Percentiles rank a stretch among this genome's conserved stretches.
Evolutionary conservation across 2,888 invertebrate species (phyloP).

Genomic region (Alloplasta piceator): DNA sequence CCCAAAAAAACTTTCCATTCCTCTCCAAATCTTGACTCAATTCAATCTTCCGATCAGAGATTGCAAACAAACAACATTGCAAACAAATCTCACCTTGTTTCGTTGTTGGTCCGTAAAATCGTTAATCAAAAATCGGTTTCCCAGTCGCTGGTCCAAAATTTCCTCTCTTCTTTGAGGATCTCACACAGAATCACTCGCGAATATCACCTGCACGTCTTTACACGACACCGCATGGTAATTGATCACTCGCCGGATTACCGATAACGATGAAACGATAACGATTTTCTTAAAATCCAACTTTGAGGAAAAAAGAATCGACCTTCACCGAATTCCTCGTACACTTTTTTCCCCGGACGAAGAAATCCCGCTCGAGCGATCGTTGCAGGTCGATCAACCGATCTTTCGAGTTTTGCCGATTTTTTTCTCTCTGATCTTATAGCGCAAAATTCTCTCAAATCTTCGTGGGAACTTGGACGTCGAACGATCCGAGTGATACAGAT

Average conservation of each 20-base stretch:
- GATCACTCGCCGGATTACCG: conserved; percentile 37
- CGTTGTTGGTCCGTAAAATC: conserved; percentile 8
- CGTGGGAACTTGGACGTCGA: neutral
- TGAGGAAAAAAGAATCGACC: neutral
- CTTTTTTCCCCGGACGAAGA: neutral
- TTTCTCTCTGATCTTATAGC: neutral
- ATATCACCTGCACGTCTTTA: conserved; percentile 64
- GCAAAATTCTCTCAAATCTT: neutral
- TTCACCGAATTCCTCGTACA: neutral
- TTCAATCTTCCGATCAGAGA: neutral
- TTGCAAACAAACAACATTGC: neutral
- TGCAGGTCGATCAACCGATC: conserved; percentile 11
- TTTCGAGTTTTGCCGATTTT: conserved; percentile 3
- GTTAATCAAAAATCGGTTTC: conserved; percentile 43
- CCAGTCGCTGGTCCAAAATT: neutral
- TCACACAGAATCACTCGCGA: neutral
- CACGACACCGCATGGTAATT: conserved; percentile 59
- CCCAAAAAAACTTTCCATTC: neutral
- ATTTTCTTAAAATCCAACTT: neutral
- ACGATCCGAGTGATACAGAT: conserved; percentile 18
- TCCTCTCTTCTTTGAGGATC: too few relatives aligned
- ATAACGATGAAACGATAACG: conserved; percentile 18
- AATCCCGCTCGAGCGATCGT: conserved; percentile 2
- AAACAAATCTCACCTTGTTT: conserved; percentile 42
- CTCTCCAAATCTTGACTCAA: neutral